A percentile compares a stretch with the other conserved stretches of the same genome.
phyloP scores from a whole-genome alignment of 2,797 vertebrate genomes.

The Phataginus tetradactyla region DNA sequence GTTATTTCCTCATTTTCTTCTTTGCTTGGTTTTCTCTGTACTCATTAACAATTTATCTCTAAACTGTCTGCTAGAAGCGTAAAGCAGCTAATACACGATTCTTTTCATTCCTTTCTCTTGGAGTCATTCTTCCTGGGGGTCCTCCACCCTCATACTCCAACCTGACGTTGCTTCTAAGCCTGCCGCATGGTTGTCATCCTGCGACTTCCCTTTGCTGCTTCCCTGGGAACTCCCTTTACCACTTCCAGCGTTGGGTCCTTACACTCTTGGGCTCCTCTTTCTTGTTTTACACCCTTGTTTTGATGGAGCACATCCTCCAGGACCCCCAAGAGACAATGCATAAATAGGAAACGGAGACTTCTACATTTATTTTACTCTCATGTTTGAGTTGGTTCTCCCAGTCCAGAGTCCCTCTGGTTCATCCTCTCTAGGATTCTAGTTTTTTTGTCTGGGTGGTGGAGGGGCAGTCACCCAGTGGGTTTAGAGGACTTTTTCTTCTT shows the following conservation, averaged over 20 bases:
- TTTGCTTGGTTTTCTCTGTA: neutral
- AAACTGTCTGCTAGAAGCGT: neutral
- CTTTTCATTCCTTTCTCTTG: neutral
- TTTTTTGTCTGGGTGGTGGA: neutral
- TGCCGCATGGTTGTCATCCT: neutral
- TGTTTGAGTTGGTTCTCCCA: neutral
- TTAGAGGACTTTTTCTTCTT: neutral
- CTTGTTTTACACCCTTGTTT: neutral
- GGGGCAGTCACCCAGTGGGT: neutral
- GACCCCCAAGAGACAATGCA: neutral
- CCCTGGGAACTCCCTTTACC: neutral
- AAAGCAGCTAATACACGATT: neutral
- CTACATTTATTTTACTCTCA: neutral
- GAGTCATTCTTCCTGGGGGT: neutral
- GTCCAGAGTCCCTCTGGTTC: neutral
- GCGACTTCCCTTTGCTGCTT: neutral
- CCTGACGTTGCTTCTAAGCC: neutral
- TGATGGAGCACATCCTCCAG: neutral
- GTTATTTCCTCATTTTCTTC: neutral
- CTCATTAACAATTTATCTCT: neutral
- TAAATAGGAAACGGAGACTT: neutral
- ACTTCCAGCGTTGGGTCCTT: neutral
- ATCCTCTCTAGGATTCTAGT: neutral
- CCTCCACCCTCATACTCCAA: neutral
- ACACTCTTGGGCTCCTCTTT: neutral